Evolutionary conservation across 2,888 invertebrate genomes (phyloP), one percentile per base, ranked within the genome.

Genomic region (Syrista parreyssii): DNA sequence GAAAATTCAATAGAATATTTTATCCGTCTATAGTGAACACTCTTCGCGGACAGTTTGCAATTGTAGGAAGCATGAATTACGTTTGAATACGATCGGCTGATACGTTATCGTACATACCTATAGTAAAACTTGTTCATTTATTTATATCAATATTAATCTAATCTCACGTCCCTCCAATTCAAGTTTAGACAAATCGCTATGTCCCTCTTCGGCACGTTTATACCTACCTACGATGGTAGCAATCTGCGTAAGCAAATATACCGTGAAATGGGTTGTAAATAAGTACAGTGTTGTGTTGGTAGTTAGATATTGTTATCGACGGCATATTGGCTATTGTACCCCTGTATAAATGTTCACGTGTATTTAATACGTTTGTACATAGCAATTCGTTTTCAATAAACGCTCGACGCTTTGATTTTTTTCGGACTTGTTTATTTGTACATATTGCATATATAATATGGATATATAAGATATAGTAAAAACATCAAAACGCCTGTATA

Each of bases 321-420:
- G 84, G 82, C 84, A 82, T 87, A 86, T 86, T 82, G 84, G 86
- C 84, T 83, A 83, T 84, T 84, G 82, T 71, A 68, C 30, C 23
- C 78, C 80, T 84, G 88, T 89, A 86, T 89, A 89, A 88, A 89
- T 89, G 88, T 88, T 88, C 86, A 85, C 84, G 78, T 88, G 84
- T 88, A 88, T 89, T 89, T 86, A 88, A 87, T 88, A 89, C 88
- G 86, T 89, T 89, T 89, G 88, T 88, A 89, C 86, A 89, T 88
- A 89, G 86, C 81, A 77, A 87, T 88, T 85, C 84, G 85, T 88
- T 88, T 87, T 88, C 87, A 88, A 89, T 88, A 88, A 88, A 89
- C 88, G 88, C 84, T 87, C 86, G 83, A 87, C 84, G 89, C 89
- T 89, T 89, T 86, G 85, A 88, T 84, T 85, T 84, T 82, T 85